Conservation (phyloP, 2,888 invertebrate species). For the Hemithea aestivaria region DNA sequence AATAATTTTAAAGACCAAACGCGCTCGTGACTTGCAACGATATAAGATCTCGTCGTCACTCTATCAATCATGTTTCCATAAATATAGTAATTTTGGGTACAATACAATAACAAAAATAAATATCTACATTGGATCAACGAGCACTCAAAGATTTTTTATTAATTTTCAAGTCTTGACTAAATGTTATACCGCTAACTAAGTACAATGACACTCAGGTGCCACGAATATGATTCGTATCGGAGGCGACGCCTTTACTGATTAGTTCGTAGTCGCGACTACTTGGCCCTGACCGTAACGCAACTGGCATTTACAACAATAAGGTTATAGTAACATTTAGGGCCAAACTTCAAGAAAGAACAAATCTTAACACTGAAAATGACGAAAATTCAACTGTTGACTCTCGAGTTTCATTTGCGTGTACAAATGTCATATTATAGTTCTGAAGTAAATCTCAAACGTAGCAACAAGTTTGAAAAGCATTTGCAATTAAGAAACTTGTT, state of each 20-base stretch:
- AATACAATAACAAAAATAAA: constrained; percentile 78
- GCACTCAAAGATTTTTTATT: constrained; percentile 55
- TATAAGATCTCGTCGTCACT: constrained; percentile 34
- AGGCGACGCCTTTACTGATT: constrained; percentile 9
- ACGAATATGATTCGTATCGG: constrained; percentile 17
- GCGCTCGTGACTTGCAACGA: constrained; percentile 25
- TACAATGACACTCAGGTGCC: constrained; percentile 58
- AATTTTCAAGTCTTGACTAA: constrained; percentile 66
- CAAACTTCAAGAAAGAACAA: no score
- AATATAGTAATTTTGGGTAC: constrained; percentile 71
- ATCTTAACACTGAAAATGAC: no score
- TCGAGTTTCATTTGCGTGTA: no score
- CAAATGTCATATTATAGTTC: no score
- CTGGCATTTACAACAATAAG: not conserved
- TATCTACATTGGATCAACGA: constrained; percentile 77
- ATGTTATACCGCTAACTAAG: constrained; percentile 72
- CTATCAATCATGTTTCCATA: constrained; percentile 54
- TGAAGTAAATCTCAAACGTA: no score
- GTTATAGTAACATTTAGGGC: no score
- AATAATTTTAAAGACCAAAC: constrained; percentile 28
- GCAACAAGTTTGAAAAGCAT: no score
- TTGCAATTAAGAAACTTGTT: no score
- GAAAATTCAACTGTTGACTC: no score
- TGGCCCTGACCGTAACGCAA: constrained; percentile 7
- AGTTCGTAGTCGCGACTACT: constrained; percentile 33